Percentiles rank a stretch among this genome's conserved stretches.
These are phyloP conservation scores for Sycophaga agraensis DNA, from an alignment of 1,140 invertebrate genomes.

Conservation along the genomic window DNA sequence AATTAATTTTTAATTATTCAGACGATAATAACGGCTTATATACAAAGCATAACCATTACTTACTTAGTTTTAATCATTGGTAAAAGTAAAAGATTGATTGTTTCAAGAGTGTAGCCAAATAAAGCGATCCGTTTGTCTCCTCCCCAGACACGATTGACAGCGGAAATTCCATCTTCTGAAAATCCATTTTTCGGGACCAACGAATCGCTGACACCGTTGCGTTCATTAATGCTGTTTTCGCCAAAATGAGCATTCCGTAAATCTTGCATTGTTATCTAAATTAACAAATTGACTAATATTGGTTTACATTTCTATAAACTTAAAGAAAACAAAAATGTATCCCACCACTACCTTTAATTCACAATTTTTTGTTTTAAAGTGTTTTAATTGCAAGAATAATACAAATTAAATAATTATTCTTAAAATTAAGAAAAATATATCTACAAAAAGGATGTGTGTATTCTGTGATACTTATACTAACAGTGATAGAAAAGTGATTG, in stretches of 20 bases:
- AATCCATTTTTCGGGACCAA: constrained; percentile 30
- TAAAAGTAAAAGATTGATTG: constrained; percentile 88
- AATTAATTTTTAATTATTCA: too few species aligned
- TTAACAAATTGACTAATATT: too few species aligned
- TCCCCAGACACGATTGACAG: constrained; percentile 62
- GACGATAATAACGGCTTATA: too few species aligned
- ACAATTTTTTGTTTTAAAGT: neutral
- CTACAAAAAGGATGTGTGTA: neutral
- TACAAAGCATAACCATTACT: too few species aligned
- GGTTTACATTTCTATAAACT: too few species aligned
- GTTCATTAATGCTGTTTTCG: constrained; percentile 33
- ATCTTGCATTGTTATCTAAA: constrained; percentile 71
- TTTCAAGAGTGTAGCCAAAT: constrained; percentile 94
- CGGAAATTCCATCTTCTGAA: constrained; percentile 42
- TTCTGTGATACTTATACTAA: neutral
- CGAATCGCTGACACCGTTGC: constrained; percentile 48
- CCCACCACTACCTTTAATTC: neutral
- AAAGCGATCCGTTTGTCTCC: constrained; percentile 84
- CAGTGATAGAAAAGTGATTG: neutral
- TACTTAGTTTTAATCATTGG: constrained; percentile 97
- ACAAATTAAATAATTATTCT: neutral
- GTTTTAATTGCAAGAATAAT: neutral
- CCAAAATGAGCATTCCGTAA: constrained; percentile 59
- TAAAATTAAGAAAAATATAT: neutral
- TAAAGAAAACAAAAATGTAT: neutral